A percentile compares a stretch with the other conserved stretches of the same genome.
Conservation (phyloP, 30 jellyfish, hydroid and myxozoan species). For the Clytia hemisphaerica region DNA sequence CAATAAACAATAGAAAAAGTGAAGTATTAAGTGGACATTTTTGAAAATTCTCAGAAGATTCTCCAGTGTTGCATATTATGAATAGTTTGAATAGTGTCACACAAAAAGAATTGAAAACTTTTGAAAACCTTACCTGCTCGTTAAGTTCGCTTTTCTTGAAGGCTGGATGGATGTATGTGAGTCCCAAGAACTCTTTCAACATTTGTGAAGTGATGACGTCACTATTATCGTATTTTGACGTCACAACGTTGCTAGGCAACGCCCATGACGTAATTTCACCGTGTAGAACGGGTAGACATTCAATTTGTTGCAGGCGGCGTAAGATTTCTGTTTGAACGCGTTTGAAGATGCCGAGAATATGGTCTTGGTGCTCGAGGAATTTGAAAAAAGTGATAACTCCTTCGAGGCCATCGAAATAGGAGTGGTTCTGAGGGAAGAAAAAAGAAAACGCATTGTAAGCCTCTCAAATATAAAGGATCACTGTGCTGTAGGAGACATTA, state of each 20-base stretch:
- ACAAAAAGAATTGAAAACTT: no score
- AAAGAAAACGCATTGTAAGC: neutral
- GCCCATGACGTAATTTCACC: constrained; percentile 22
- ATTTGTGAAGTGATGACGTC: constrained; percentile 4
- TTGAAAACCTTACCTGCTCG: no score
- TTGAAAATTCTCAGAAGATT: no score
- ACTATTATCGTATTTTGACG: neutral
- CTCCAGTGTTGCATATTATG: no score
- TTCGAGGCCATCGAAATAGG: constrained; percentile 5
- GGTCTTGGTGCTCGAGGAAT: constrained; percentile 49
- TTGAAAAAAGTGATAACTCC: constrained; percentile 36
- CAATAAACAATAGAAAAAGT: no score
- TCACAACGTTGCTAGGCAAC: constrained; percentile 31
- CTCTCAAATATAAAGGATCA: neutral
- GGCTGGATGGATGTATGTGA: neutral
- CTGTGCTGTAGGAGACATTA: no score
- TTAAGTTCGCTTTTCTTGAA: no score
- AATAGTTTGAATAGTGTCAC: no score
- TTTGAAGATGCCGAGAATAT: constrained; percentile 49
- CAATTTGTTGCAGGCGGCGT: constrained; percentile 31
- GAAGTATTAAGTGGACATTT: no score
- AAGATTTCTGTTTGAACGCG: constrained; percentile 43
- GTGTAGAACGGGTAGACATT: constrained; percentile 41
- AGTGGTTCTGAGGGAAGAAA: constrained; percentile 2
- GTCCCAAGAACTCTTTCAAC: neutral